Base-by-base conservation (phyloP, 92 coral and sea anemone genomes). In the Palythoa heliodiscus region DNA sequence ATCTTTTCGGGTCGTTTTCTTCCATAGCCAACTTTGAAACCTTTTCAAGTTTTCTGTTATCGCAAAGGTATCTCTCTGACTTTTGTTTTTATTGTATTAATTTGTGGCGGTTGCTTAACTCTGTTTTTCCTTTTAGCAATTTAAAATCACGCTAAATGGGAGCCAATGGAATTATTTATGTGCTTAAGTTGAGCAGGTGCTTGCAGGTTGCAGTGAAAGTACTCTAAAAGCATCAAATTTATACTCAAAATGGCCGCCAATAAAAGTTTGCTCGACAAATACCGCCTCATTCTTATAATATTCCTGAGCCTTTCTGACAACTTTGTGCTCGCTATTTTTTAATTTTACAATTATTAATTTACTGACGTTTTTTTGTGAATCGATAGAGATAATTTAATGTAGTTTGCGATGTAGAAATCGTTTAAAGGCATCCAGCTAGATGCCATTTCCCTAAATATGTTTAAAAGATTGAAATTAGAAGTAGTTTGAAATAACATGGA, bases 1-100 rank as follows among this genome's bases (percentile, higher is more conserved):
- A 96, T 86, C 92, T 92, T 64, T 94, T 96, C 2, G 98, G 98
- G 68, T 96, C 98, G 82, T 94, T 96, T 76, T 89, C 89, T 70
- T 94, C 98, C 92, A 93, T 88, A n/a, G 86, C 77, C 39, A 23
- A 20, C 64, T 43, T 43, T 43, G 50, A 43, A 43, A 2, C 2
- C 39, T 58, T 13, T 58, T 61, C 68, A 61, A 11, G 7, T 3
- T 61, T 14, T 58, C 20, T 58, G 64, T 58, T 58, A 20, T 58
- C 17, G 19, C 64, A 15, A 19, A 11, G 64, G 12, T 13, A 57
- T 57, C 64, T 57, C n/a, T 9, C 4, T 9, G 64, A 58, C 20
- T 29, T 58, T 58, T n/a, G n/a, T 58, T 13, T 58, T 58, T 58
- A 58, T 15, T 11, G 12, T 19, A 58, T 5, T 5, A 58, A 14